These are phyloP conservation scores for Halocaridina rubra DNA, from an alignment of 2,888 invertebrate genomes.

Conservation along the genomic window DNA sequence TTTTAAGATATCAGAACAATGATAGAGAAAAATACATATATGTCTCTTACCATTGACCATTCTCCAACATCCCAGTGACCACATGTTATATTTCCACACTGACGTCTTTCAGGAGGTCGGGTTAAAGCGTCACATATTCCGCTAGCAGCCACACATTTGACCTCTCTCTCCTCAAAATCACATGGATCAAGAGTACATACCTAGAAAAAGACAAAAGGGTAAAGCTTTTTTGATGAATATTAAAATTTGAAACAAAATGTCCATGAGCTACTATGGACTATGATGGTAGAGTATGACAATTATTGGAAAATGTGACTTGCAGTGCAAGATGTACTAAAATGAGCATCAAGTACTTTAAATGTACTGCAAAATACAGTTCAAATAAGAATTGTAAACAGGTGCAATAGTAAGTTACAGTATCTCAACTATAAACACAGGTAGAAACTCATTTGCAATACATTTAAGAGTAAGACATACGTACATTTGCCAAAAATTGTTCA, in stretches of 20 bases:
- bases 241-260: too few species aligned
- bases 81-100: constrained; percentile 67
- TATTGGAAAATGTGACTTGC: not conserved
- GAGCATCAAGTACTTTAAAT: not conserved
- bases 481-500: too few species aligned
- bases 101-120: constrained; percentile 65
- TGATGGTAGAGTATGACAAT: not conserved
- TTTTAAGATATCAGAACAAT: too few species aligned
- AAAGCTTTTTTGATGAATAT: too few species aligned
- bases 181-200: constrained; percentile 54
- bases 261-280: too few species aligned
- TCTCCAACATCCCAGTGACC: constrained; percentile 67
- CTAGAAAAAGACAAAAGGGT: constrained; percentile 3
- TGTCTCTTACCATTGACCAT: constrained; percentile 68
- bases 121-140: constrained; percentile 50
- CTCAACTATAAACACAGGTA: too few species aligned
- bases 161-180: constrained; percentile 48
- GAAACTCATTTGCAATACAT: too few species aligned
- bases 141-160: constrained; percentile 35
- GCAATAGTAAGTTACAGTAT: too few species aligned
- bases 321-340: not conserved
- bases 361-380: not conserved
- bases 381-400: too few species aligned
- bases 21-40: not conserved
- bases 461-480: too few species aligned